Evolutionary conservation across 2,113 vertebrate species (phyloP).

Genomic region (Pipra filicauda): DNA sequence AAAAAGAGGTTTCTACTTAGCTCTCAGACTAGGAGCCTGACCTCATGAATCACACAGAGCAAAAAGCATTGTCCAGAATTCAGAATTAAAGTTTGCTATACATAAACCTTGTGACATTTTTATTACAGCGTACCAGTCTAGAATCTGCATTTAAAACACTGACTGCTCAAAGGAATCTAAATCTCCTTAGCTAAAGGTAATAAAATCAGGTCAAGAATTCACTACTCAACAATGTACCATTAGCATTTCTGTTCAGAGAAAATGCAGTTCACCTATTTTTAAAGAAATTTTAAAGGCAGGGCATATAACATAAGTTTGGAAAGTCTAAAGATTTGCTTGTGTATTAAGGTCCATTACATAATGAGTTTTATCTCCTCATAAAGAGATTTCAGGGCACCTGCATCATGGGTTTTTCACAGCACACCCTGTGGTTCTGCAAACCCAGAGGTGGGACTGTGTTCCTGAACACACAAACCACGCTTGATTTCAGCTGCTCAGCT

Average conservation of each 20-base stretch:
- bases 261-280: not conserved
- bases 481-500: not conserved
- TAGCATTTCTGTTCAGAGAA: not conserved
- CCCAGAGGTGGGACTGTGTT: not conserved
- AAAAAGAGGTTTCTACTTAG: not conserved
- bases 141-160: conserved; percentile 30
- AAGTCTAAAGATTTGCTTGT: not conserved
- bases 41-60: conserved; percentile 3
- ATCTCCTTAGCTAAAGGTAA: conserved; percentile 45
- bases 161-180: conserved; percentile 40
- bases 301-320: not conserved
- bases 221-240: not conserved
- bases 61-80: conserved; percentile 31
- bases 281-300: not conserved
- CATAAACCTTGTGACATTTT: conserved; percentile 36
- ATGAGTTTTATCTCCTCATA: not conserved
- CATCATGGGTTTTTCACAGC: not conserved
- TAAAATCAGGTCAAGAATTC: conserved; percentile 48
- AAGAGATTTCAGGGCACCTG: not conserved
- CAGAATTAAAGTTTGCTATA: conserved; percentile 31
- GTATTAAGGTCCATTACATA: not conserved
- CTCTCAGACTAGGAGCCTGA: not conserved
- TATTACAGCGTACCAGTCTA: not conserved
- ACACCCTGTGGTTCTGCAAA: not conserved
- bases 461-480: accelerated